phyloP scores from a whole-genome alignment of 2,113 vertebrate genomes.

The Lepus americanus region DNA sequence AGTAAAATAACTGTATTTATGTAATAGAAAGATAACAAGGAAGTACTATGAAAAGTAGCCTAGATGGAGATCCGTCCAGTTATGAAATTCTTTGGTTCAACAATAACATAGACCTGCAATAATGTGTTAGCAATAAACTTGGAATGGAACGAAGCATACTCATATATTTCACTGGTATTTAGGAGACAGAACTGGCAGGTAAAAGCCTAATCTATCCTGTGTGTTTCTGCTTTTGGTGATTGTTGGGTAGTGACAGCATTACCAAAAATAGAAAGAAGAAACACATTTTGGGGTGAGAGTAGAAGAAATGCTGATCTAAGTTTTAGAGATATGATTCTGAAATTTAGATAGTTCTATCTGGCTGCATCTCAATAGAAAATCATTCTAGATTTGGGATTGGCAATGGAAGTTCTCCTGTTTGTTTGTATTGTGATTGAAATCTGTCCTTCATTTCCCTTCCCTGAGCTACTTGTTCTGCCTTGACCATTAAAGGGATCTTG shows the following conservation, averaged over 20 bases:
- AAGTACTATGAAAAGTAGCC: background rate
- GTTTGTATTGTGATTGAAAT: background rate
- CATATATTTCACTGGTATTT: constrained; percentile 10
- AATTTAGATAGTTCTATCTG: background rate
- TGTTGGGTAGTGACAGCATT: background rate
- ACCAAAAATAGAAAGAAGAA: constrained; percentile 30
- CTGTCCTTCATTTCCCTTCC: background rate
- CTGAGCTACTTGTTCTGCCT: background rate
- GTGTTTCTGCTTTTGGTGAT: background rate
- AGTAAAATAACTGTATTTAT: background rate
- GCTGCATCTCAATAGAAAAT: background rate
- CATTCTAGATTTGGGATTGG: background rate
- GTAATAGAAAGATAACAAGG: background rate
- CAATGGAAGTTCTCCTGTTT: background rate
- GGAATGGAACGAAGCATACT: background rate
- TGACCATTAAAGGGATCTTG: background rate
- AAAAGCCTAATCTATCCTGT: background rate
- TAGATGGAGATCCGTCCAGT: background rate
- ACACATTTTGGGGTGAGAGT: background rate
- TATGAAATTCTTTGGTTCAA: background rate
- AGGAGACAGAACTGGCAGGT: background rate
- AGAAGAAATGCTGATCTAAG: background rate
- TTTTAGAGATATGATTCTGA: background rate
- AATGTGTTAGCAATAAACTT: background rate
- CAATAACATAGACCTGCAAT: background rate